Percentiles rank a stretch among this genome's conserved stretches.
phyloP scores from a whole-genome alignment of 2,113 vertebrate genomes.

The Pimephales promelas region DNA sequence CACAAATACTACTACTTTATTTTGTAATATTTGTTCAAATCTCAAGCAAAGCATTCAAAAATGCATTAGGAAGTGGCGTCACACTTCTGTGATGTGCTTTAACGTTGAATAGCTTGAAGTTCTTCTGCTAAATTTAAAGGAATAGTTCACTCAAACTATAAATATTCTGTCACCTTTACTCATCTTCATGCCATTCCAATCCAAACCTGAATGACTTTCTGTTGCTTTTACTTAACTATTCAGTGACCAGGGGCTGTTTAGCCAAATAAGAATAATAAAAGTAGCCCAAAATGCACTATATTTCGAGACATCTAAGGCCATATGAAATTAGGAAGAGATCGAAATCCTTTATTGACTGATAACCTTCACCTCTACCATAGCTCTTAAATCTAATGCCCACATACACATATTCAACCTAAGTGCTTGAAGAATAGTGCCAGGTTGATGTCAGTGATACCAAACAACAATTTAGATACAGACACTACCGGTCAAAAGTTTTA shows the following conservation, averaged over 20 bases:
- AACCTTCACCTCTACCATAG: background rate
- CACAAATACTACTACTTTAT: background rate
- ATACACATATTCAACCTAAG: background rate
- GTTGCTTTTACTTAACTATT: background rate
- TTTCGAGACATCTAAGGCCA: background rate
- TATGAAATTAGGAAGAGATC: background rate
- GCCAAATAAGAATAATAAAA: background rate
- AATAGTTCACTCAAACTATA: background rate
- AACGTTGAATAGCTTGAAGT: background rate
- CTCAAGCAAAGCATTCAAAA: conserved; percentile 7
- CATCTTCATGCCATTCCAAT: background rate
- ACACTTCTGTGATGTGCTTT: background rate
- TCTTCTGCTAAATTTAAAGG: conserved; percentile 10
- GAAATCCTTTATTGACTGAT: background rate
- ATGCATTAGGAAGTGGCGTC: background rate
- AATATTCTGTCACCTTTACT: background rate
- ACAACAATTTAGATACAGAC: too few species aligned
- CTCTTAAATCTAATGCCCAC: background rate
- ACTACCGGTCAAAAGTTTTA: too few species aligned
- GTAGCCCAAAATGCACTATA: background rate
- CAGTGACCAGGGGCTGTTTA: background rate
- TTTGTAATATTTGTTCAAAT: conserved; percentile 38
- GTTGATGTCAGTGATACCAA: too few species aligned
- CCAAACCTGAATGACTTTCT: background rate
- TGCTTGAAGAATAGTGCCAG: background rate